Base-by-base conservation (phyloP, 35 echinoderm and acorn worm species). In the Apostichopus parvimensis region DNA sequence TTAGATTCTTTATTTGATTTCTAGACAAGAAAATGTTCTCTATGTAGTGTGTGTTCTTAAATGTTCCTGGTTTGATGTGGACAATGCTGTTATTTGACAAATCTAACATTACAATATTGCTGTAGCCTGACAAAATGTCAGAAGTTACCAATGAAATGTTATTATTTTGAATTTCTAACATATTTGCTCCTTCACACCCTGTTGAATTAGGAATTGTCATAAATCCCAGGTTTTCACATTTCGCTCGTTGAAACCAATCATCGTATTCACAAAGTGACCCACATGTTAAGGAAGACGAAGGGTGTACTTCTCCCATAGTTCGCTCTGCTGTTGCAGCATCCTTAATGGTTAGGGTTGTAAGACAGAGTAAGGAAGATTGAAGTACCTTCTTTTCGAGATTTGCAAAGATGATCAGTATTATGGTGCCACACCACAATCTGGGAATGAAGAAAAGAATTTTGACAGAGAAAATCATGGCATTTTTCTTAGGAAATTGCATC, bases 191-290 rank as follows among this genome's bases (percentile, higher is more conserved):
- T 59, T 84, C 81, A 84, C 81, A 84, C 11, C 81, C 56, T 21
- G 6, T 23, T 18, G 81, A 84, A 52, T 6, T n/a, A 8, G 81
- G 81, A 84, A 84, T 59, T 22, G 55, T 9, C 18, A 9, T 17
- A 20, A 84, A 24, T n/a, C 56, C 17, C 9, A 8, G 17, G 10
- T 59, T n/a, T 14, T 84, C 54, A 20, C 54, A 84, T 1, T 84
- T 10, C 6, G 53, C 81, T 59, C 81, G 55, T 84, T 84, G 81
- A 84, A n/a, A 84, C 81, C 81, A 84, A 6, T 84, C 81, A 84
- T 84, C 81, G 58, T 58, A 84, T 5, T 2, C 21, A 22, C 81
- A 84, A 58, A 84, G 15, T 55, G 55, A n/a, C 20, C 54, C 81
- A 20, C 81, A 84, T 56, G 54, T 84, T 18, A n/a, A 45, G 34